Base-by-base conservation (phyloP, 1,140 invertebrate species). In the Solenopsis invicta region DNA sequence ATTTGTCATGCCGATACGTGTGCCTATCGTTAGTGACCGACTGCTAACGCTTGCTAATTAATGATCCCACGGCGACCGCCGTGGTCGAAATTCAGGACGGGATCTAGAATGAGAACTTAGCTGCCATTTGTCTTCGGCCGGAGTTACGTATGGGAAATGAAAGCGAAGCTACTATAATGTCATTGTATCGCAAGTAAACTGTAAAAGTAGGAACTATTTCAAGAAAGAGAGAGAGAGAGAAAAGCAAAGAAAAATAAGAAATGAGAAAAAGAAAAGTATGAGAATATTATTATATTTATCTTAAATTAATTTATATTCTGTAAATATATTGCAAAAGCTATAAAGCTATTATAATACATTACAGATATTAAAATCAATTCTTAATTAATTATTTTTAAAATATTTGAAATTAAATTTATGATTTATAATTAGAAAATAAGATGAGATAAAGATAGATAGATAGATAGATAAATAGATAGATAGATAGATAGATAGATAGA, bases 41-140 rank as follows among this genome's bases (percentile, higher is more conserved):
- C 37, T 61, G 80, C 62, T 84, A 75, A 84, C 74, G 45, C 54
- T 74, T 37, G 80, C 69, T 84, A 84, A 84, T 75, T 84, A 81
- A 81, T 81, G 64, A 81, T 71, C 64, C 77, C 77, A 24, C 41
- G 59, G 54, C 80, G 69, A 61, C 45, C 54, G 41, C 41, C 66
- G 45, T 21, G 24, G 80, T 75, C 80, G 69, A 84, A 84, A 84
- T 84, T 84, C 80, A 84, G 69, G 45, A 80, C 62, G 62, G 62
- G 18, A 62, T 45, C 66, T 66, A 52, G 41, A 66, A 78, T 66
- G 76, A 66, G 61, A 66, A 81, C 48, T 62, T 37, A 2, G 56
- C 54, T 10, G 37, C 29, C 69, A 84, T 84, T 84, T 84, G 69
- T 84, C 80, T 82, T 82, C 18, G 52, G 45, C 6, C 29, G 18